A percentile compares a stretch with the other conserved stretches of the same genome.
Evolutionary conservation across 2,113 vertebrate genomes (phyloP).

Genomic region (Tachysurus fulvidraco): DNA sequence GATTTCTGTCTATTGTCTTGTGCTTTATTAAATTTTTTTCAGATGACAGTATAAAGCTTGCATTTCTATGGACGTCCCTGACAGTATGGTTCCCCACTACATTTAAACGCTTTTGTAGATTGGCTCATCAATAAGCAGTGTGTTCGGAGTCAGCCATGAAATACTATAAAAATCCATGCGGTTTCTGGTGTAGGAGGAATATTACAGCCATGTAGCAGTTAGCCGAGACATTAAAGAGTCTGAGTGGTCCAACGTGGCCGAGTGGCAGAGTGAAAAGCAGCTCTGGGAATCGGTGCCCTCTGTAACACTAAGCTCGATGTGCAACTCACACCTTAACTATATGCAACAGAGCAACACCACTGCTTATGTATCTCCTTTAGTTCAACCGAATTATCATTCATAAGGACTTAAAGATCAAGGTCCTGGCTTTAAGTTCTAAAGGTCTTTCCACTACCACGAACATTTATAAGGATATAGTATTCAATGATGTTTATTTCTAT

Average conservation of each 20-base stretch:
- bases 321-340: neutral
- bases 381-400: neutral
- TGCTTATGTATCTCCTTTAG: neutral
- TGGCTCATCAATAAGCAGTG: conserved; percentile 41
- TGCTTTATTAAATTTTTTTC: too few species aligned
- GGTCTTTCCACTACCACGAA: neutral
- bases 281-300: conserved; percentile 30
- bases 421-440: neutral
- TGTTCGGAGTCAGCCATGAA: conserved; percentile 48
- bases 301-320: conserved; percentile 37
- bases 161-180: conserved; percentile 50
- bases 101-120: conserved; percentile 42
- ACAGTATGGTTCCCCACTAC: conserved; percentile 47
- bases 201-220: conserved; percentile 29
- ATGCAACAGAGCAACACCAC: neutral
- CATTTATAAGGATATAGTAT: neutral
- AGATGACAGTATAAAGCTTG: conserved; percentile 21
- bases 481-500: too few species aligned
- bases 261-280: conserved; percentile 14
- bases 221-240: conserved; percentile 41
- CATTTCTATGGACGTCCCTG: conserved; percentile 47
- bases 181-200: conserved; percentile 39
- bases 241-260: conserved; percentile 41
- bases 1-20: neutral
- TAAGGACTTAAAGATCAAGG: neutral